Evolutionary conservation across 2,888 invertebrate species (phyloP), one percentile per base, ranked within the genome.

Genomic region (Drepanosiphum platanoidis): DNA sequence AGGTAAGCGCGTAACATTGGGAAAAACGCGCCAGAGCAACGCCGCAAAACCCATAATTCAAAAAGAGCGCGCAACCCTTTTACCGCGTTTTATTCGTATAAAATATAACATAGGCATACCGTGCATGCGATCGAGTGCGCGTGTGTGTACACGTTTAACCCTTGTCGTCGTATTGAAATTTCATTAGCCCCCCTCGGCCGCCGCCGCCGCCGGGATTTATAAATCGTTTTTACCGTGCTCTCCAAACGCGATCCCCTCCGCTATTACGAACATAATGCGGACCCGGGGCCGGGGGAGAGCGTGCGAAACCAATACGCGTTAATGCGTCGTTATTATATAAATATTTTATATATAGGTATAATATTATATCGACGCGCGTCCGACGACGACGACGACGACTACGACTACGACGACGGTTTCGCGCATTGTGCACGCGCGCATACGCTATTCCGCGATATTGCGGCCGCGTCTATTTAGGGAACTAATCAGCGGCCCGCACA

Each of bases 1-100:
- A 52, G 5, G 9, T 22, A 52, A 52, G 52, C 52, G 52, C 52
- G 18, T 52, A 52, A 52, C 8, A 52, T 52, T 5, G 22, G 22
- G 64, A n/a, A n/a, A n/a, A n/a, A 64, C 71, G 30, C 81, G 71
- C 58, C 39, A 74, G 72, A 72, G 82, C 72, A 72, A n/a, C n/a
- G n/a, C 82, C 72, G 82, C 71, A 72, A 78, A 81, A 71, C 72
- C 82, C 72, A 82, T 82, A 82, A 82, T 42, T 82, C 82, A 82
- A 82, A 82, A 82, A n/a, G n/a, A n/a, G n/a, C n/a, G n/a, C 64
- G 30, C 30, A 30, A 61, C 27, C 36, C 77, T 18, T n/a, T n/a
- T n/a, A n/a, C n/a, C 22, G 4, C 27, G 61, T n/a, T n/a, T n/a
- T n/a, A n/a, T n/a, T n/a, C 27, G 61, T 11, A 27, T 27, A 34